Percentiles rank a stretch among this genome's conserved stretches.
Conservation (phyloP, 2,797 vertebrate species). For the Lacerta viridis region DNA sequence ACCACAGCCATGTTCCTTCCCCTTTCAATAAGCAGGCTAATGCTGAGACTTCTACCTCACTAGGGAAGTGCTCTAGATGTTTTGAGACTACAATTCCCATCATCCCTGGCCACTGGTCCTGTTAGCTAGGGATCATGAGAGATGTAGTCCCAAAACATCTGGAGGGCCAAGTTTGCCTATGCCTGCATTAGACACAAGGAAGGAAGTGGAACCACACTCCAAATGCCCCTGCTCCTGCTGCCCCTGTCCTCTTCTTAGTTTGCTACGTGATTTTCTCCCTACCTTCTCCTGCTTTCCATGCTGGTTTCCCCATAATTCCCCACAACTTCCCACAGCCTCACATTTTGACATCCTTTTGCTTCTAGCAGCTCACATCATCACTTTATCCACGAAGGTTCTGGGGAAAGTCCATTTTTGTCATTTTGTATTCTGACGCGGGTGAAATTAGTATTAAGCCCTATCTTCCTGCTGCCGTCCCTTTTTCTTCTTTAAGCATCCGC, state of each 20-base stretch:
- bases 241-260: neutral
- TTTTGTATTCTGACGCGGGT: slow-evolving; percentile 25
- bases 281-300: too few species aligned
- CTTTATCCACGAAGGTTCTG: neutral
- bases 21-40: too few species aligned
- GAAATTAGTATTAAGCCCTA: slow-evolving; percentile 3
- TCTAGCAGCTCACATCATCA: neutral
- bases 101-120: too few species aligned
- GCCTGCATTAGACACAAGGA: neutral
- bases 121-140: too few species aligned
- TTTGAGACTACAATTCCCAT: too few species aligned
- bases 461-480: neutral
- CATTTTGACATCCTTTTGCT: slow-evolving; percentile 12
- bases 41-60: too few species aligned
- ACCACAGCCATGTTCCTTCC: too few species aligned
- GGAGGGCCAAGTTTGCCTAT: too few species aligned
- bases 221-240: neutral
- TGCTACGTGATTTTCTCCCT: neutral
- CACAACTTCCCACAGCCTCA: neutral
- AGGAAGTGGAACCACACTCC: neutral
- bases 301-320: neutral
- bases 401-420: accelerated
- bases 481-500: slow-evolving; percentile 30
- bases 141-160: too few species aligned
- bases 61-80: too few species aligned